Percentiles rank a stretch among this genome's conserved stretches.
phyloP scores from a whole-genome alignment of 2,888 invertebrate species.

The Branchellion lobata region DNA sequence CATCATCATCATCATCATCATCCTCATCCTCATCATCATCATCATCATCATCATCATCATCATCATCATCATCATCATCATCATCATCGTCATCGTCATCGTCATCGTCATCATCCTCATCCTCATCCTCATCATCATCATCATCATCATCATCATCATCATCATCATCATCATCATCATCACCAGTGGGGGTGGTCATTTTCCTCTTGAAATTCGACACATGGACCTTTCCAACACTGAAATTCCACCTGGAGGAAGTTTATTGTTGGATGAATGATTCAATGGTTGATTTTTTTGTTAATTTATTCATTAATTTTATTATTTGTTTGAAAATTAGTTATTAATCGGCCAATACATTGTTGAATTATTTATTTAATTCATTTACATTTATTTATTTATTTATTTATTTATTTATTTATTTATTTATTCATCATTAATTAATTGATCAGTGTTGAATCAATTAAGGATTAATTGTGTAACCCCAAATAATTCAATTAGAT shows the following conservation, averaged over 20 bases:
- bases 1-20: slow-evolving; percentile 31
- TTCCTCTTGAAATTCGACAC: slow-evolving; percentile 61
- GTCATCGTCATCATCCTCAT: too few relatives aligned
- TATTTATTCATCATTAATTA: slow-evolving; percentile 4
- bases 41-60: slow-evolving; percentile 43
- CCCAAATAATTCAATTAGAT: too few relatives aligned
- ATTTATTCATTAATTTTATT: too few relatives aligned
- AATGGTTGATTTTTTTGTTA: too few relatives aligned
- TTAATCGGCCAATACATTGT: too few relatives aligned
- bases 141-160: not conserved
- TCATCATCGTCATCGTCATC: slow-evolving; percentile 39
- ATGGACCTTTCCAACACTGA: slow-evolving; percentile 87
- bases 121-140: not conserved
- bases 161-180: not conserved
- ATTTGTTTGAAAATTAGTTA: too few relatives aligned
- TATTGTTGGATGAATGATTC: too few relatives aligned
- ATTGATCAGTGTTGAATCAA: too few relatives aligned
- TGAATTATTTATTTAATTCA: too few relatives aligned
- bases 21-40: slow-evolving; percentile 3
- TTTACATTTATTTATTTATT: slow-evolving; percentile 13
- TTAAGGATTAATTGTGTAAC: too few relatives aligned
- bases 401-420: slow-evolving; percentile 12
- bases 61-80: slow-evolving; percentile 39
- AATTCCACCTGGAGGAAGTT: slow-evolving; percentile 77
- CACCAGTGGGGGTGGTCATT: not conserved